A percentile compares a stretch with the other conserved stretches of the same genome.
phyloP scores from a whole-genome alignment of 2,113 vertebrate genomes.

The Corapipo altera region DNA sequence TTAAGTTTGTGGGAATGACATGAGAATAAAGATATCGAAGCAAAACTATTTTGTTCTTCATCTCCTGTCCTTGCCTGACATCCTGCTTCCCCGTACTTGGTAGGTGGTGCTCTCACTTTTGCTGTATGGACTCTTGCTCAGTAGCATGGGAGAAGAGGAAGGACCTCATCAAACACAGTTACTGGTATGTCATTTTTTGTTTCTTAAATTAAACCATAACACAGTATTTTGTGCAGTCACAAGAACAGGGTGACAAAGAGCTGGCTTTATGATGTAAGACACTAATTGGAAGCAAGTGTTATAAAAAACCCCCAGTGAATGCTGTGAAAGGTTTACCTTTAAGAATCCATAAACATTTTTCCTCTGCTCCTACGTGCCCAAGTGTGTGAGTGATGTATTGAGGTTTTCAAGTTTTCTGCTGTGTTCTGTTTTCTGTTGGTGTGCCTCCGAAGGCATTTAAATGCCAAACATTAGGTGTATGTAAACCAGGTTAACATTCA shows the following conservation, averaged over 20 bases:
- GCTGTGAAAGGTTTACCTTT: not conserved
- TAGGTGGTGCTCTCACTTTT: conserved; percentile 59
- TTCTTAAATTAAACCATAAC: not conserved
- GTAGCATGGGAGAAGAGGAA: conserved; percentile 73
- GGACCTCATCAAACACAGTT: conserved; percentile 63
- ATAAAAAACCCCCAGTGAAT: not conserved
- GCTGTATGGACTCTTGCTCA: conserved; percentile 74
- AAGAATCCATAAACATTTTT: not conserved
- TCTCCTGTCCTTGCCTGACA: not conserved
- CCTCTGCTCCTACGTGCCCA: not conserved
- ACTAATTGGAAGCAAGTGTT: not conserved
- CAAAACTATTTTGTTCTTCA: not conserved
- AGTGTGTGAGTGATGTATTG: not conserved
- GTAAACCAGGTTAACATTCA: not conserved
- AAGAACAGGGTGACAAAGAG: not conserved
- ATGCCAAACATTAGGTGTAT: not conserved
- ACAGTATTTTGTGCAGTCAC: not conserved
- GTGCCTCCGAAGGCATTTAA: not conserved
- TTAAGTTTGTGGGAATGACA: not conserved
- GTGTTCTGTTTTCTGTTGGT: not conserved
- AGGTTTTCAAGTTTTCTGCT: not conserved
- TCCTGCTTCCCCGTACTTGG: conserved; percentile 19
- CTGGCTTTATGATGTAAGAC: not conserved
- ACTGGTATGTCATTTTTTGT: conserved; percentile 45
- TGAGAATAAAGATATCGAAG: not conserved